Evolutionary conservation across 2,888 invertebrate genomes (phyloP), one percentile per base, ranked within the genome.

Genomic region (Griposia aprilina): DNA sequence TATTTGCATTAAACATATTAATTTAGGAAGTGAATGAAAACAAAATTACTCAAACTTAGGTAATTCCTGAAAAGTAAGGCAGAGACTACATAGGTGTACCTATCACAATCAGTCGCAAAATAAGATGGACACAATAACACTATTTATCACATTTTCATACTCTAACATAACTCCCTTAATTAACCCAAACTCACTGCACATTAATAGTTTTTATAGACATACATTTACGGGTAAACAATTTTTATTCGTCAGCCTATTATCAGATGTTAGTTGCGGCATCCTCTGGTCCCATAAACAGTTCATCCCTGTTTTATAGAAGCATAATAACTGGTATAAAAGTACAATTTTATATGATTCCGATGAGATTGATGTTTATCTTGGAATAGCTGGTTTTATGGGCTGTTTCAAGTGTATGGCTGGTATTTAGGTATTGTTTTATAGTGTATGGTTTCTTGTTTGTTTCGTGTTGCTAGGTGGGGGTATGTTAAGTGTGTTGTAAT

Each of bases 291-390:
- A 86, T 85, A 80, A 85, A 85, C 80, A 83, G 84, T 69, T 85
- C 87, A 84, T 86, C 84, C 84, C 68, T 59, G 65, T 76, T 89
- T 96, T 96, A 96, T 95, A 94, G 93, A 90, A 92, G 91, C 92
- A 94, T 95, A 94, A 95, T 96, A 95, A 95, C 95, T 91, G 92
- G 92, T 91, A 93, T 93, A 92, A 94, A 89, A 93, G 95, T 94
- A 93, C 93, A 91, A 91, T 94, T 94, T 95, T 94, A 94, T 94
- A 93, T 91, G 90, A 92, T 91, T 94, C 93, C 92, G 94, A 94
- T 94, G 92, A 91, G 92, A 92, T 93, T 88, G 91, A 89, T 94
- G 95, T 95, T 95, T 95, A 95, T 95, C 96, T 95, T 93, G 89
- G 90, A 90, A 93, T 93, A 92, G 92, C 92, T 91, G 76, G 86